Conservation (phyloP, 1,140 invertebrate species). For the Drosophila varians region DNA sequence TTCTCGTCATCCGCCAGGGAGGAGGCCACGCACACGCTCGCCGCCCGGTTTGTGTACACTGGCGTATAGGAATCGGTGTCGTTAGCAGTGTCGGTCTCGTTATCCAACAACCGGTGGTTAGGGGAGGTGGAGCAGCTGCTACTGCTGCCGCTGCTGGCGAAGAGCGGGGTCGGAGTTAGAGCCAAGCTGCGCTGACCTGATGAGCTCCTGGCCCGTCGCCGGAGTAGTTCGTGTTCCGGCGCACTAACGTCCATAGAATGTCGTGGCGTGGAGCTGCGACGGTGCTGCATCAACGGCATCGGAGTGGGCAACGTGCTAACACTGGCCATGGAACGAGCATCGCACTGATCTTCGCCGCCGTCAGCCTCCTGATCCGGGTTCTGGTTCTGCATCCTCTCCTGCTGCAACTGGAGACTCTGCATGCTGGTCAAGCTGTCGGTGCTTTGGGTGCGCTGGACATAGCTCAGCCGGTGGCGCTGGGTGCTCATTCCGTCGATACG, state of each 20-base stretch:
- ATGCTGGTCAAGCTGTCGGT: slow-evolving; percentile 74
- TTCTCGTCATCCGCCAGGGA: slow-evolving; percentile 82
- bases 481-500: slow-evolving; percentile 70
- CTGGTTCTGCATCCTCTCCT: slow-evolving; percentile 25
- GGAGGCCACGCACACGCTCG: slow-evolving; percentile 67
- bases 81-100: slow-evolving; percentile 33
- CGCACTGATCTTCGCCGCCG: slow-evolving; percentile 52
- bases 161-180: slow-evolving; percentile 77
- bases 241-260: slow-evolving; percentile 63
- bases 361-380: slow-evolving; percentile 17
- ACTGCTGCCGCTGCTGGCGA: slow-evolving; percentile 44
- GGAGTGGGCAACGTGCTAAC: slow-evolving; percentile 70
- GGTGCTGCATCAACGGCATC: slow-evolving; percentile 78
- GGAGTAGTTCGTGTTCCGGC: slow-evolving; percentile 52
- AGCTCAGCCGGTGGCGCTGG: slow-evolving; percentile 67
- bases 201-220: slow-evolving; percentile 66
- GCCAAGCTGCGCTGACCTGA: slow-evolving; percentile 80
- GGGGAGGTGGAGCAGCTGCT: slow-evolving; percentile 54
- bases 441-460: slow-evolving; percentile 70
- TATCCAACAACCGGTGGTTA: slow-evolving; percentile 44
- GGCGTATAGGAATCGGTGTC: slow-evolving; percentile 74
- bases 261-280: slow-evolving; percentile 72
- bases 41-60: slow-evolving; percentile 76
- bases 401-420: slow-evolving; percentile 66
- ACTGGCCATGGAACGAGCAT: slow-evolving; percentile 68